Conservation (phyloP, 2,888 invertebrate species). For the Chaitophorus viminalis region DNA sequence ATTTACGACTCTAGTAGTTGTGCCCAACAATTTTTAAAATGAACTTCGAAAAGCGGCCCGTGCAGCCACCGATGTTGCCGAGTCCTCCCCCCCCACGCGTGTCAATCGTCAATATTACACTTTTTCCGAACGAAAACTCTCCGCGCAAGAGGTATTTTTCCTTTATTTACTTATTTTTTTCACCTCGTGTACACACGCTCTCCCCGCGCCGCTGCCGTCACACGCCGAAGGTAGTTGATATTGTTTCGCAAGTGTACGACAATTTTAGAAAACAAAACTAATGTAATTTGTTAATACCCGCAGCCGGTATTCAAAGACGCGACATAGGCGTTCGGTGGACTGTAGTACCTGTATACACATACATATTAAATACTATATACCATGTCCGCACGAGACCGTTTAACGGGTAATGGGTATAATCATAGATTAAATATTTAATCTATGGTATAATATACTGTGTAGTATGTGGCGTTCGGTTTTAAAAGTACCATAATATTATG, state of each 20-base stretch:
- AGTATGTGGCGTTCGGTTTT: too few species aligned
- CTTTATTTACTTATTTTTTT: not conserved
- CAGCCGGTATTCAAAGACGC: not conserved
- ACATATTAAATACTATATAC: too few species aligned
- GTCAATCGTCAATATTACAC: slow-evolving; percentile 55
- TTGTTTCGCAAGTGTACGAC: slow-evolving; percentile 19
- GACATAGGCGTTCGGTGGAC: not conserved
- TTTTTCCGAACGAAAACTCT: slow-evolving; percentile 33
- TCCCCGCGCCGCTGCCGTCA: not conserved
- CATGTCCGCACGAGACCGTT: too few species aligned
- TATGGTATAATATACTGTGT: too few species aligned
- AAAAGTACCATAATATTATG: too few species aligned
- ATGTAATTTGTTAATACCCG: slow-evolving; percentile 34
- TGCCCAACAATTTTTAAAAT: slow-evolving; percentile 55
- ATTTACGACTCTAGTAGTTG: slow-evolving; percentile 55
- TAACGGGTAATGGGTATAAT: too few species aligned
- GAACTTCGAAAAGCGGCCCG: slow-evolving; percentile 18
- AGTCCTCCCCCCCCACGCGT: not conserved
- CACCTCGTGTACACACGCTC: not conserved
- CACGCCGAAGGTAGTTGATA: slow-evolving; percentile 34
- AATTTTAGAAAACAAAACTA: slow-evolving; percentile 44
- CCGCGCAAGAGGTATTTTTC: not conserved
- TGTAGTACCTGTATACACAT: not conserved
- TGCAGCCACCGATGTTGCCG: not conserved
- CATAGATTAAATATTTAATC: too few species aligned